Evolutionary conservation across 2,888 invertebrate genomes (phyloP).

Genomic region (Ctena decussata): DNA sequence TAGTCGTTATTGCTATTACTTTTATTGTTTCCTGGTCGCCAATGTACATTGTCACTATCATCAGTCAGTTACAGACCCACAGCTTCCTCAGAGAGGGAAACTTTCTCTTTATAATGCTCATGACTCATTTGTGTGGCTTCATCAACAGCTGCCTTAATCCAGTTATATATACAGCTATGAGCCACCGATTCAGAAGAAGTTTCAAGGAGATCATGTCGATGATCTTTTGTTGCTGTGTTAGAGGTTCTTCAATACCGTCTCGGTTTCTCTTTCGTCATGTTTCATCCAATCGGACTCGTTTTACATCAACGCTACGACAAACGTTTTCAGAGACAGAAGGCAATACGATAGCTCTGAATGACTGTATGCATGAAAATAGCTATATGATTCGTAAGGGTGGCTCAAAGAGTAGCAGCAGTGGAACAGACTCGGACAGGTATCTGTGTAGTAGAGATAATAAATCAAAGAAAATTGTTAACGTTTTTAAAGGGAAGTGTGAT

Average conservation of each 20-base stretch:
- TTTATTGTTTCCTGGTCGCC: conserved; percentile 88
- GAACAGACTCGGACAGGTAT: conserved; percentile 25
- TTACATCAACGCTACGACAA: conserved; percentile 57
- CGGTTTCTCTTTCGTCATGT: background rate
- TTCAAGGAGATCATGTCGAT: conserved; percentile 77
- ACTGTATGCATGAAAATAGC: conserved; percentile 28
- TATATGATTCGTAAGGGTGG: conserved; percentile 18
- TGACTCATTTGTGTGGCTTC: conserved; percentile 87
- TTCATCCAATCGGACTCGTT: conserved; percentile 25
- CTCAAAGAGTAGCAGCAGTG: conserved; percentile 44
- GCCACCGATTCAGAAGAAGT: conserved; percentile 86
- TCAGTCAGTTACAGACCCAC: conserved; percentile 85
- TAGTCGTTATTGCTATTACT: conserved; percentile 87
- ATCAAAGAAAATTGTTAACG: background rate
- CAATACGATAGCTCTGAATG: conserved; percentile 48
- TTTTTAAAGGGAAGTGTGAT: background rate
- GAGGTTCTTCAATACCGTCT: background rate
- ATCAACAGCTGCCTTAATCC: conserved; percentile 88
- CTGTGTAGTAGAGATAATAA: background rate
- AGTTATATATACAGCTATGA: conserved; percentile 87
- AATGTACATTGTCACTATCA: conserved; percentile 87
- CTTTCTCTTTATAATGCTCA: conserved; percentile 87
- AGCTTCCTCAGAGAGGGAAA: conserved; percentile 86
- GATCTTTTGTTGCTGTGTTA: conserved; percentile 63
- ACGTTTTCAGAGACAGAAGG: conserved; percentile 53